These are phyloP conservation scores for Ceyx melanurus DNA, from an alignment of 2,113 vertebrate species.

Conservation along the genomic window DNA sequence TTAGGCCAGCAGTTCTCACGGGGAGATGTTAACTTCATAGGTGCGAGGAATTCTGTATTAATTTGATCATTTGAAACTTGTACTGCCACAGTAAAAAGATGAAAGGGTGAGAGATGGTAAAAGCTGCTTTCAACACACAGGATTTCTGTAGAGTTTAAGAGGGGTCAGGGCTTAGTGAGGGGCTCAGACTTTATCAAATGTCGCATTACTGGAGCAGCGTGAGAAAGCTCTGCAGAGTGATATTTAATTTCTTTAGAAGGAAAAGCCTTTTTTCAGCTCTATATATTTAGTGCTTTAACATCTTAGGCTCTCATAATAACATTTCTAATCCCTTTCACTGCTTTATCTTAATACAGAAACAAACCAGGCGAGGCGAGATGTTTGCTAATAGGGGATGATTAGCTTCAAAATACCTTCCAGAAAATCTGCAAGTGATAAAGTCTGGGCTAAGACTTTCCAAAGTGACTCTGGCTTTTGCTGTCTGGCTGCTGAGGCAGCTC, in stretches of 20 bases:
- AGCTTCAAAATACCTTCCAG: neutral
- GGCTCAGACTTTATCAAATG: conserved; percentile 35
- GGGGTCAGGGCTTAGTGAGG: neutral
- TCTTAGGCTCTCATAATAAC: neutral
- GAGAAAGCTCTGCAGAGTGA: neutral
- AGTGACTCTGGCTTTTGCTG: neutral
- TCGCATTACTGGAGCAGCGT: neutral
- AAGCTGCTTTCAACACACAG: neutral
- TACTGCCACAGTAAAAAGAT: neutral
- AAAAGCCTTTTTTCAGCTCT: neutral
- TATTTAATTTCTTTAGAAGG: neutral
- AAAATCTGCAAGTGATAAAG: neutral
- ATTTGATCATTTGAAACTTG: conserved; percentile 1
- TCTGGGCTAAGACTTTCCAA: neutral
- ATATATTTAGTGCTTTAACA: neutral
- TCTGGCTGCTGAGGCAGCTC: neutral
- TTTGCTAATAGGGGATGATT: neutral
- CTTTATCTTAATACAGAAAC: neutral
- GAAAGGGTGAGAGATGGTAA: neutral
- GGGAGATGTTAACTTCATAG: neutral
- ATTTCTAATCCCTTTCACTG: conserved; percentile 8
- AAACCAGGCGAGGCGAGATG: neutral
- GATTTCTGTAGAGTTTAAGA: neutral
- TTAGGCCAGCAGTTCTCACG: neutral
- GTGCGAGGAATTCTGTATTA: neutral